Evolutionary conservation across 2,113 vertebrate genomes (phyloP).

Genomic region (Periophthalmodon schlosseri): DNA sequence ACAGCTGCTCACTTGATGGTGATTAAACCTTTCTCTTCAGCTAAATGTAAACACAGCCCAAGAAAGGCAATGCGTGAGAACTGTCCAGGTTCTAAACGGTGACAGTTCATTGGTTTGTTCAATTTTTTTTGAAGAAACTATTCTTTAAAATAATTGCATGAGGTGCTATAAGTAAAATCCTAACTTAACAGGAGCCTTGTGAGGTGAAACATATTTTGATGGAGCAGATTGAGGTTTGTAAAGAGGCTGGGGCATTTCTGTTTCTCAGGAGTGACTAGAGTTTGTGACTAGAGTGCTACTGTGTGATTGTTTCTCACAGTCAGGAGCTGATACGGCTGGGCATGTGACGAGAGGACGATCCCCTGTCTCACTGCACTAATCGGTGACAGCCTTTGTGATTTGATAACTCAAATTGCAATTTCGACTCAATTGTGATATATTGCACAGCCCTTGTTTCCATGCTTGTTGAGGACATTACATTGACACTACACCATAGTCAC

Average conservation of each 20-base stretch:
- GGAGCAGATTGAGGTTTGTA: neutral
- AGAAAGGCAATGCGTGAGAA: neutral
- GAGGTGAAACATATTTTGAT: neutral
- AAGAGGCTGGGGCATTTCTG: neutral
- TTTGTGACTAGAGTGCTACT: neutral
- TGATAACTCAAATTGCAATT: no score
- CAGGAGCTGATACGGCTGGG: neutral
- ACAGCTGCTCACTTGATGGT: neutral
- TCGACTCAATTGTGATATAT: no score
- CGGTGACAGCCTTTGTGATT: no score
- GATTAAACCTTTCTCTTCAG: neutral
- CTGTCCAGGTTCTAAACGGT: neutral
- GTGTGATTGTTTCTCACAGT: neutral
- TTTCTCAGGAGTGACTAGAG: neutral
- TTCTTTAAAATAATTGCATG: neutral
- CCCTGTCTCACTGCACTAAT: no score
- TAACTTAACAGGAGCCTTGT: neutral
- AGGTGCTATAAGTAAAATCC: neutral
- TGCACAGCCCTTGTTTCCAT: no score
- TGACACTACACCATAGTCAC: no score
- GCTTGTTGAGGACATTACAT: no score
- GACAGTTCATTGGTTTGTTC: neutral
- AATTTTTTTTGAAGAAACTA: neutral
- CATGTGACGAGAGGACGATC: neutral
- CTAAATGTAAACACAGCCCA: neutral